These are phyloP conservation scores for Acleris holmiana DNA, from an alignment of 2,888 invertebrate genomes.

Conservation along the genomic window DNA sequence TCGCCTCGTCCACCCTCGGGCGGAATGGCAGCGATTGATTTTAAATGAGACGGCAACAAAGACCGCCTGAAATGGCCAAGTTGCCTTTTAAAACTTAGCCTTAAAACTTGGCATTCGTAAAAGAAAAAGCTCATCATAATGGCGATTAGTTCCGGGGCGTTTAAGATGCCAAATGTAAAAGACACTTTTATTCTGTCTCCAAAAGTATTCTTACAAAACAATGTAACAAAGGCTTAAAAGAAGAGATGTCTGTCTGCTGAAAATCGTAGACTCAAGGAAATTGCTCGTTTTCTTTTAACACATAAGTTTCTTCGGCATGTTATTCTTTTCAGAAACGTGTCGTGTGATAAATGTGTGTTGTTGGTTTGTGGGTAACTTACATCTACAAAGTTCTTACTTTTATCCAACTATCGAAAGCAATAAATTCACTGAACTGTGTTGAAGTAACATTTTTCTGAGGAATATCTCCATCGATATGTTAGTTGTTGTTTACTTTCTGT, in stretches of 20 bases:
- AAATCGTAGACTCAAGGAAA: slow-evolving; percentile 9
- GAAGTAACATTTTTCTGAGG: neutral
- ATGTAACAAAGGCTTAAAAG: slow-evolving; percentile 10
- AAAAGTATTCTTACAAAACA: slow-evolving; percentile 20
- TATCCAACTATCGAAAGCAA: slow-evolving; percentile 3
- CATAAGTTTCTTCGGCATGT: slow-evolving; percentile 7
- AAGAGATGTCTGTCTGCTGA: slow-evolving; percentile 11
- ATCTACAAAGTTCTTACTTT: neutral
- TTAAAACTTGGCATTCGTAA: slow-evolving; percentile 47
- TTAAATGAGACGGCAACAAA: slow-evolving; percentile 78
- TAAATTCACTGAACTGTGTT: slow-evolving; percentile 1
- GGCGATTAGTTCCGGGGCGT: slow-evolving; percentile 26
- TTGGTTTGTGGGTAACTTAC: slow-evolving; percentile 11
- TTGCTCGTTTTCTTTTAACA: slow-evolving; percentile 12
- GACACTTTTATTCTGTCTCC: slow-evolving; percentile 24
- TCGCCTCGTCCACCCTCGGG: slow-evolving; percentile 68
- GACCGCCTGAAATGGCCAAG: slow-evolving; percentile 59
- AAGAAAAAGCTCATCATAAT: slow-evolving; percentile 30
- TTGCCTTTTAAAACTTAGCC: slow-evolving; percentile 66
- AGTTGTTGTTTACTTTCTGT: neutral
- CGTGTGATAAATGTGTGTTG: slow-evolving; percentile 19
- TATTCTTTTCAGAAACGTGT: slow-evolving; percentile 21
- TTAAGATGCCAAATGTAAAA: slow-evolving; percentile 35
- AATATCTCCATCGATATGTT: neutral
- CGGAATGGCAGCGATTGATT: slow-evolving; percentile 79